phyloP scores from a whole-genome alignment of 2,797 vertebrate genomes.

The Miichthys miiuy region DNA sequence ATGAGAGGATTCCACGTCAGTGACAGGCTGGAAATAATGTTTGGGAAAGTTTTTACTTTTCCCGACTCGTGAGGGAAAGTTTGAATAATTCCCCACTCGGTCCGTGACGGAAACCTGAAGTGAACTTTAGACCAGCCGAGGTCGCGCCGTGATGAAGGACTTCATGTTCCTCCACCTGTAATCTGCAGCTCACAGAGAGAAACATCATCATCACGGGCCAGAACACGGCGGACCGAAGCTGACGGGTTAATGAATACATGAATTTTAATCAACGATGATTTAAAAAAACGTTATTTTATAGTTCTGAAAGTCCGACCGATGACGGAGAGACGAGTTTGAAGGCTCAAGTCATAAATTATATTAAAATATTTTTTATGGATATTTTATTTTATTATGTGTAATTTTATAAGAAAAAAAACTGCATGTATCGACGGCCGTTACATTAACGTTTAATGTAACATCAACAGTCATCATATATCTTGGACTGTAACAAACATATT shows the following conservation, averaged over 20 bases:
- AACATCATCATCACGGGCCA: background rate
- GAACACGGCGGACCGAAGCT: background rate
- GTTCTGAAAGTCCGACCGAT: too few relatives aligned
- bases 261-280: background rate
- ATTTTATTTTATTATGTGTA: too few relatives aligned
- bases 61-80: background rate
- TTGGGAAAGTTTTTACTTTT: background rate
- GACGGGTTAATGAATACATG: slow-evolving; percentile 1
- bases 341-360: too few relatives aligned
- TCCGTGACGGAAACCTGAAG: background rate
- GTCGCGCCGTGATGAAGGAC: background rate
- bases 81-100: background rate
- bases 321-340: too few relatives aligned
- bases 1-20: background rate
- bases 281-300: too few relatives aligned
- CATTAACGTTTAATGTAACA: too few relatives aligned
- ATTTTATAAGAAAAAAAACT: too few relatives aligned
- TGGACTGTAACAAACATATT: too few relatives aligned
- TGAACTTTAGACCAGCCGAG: background rate
- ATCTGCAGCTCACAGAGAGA: background rate
- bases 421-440: too few relatives aligned
- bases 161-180: background rate
- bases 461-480: too few relatives aligned
- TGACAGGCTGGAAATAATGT: background rate
- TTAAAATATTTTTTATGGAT: too few relatives aligned